These are phyloP conservation scores for Corynorhinus townsendii DNA, from an alignment of 2,113 vertebrate species.

Conservation along the genomic window DNA sequence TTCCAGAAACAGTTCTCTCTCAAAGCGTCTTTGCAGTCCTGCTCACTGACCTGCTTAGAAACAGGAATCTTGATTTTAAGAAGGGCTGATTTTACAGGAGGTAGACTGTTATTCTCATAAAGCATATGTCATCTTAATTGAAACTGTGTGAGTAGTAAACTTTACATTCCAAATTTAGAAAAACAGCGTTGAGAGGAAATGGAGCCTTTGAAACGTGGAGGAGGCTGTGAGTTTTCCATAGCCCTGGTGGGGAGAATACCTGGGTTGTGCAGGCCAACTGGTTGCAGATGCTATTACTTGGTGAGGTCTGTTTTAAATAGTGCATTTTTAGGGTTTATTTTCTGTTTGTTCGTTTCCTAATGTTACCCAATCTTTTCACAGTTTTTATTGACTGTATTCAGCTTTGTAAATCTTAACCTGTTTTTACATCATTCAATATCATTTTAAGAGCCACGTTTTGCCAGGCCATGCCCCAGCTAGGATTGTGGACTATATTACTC, in stretches of 20 bases:
- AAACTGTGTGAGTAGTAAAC: slow-evolving; percentile 10
- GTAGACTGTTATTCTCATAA: slow-evolving; percentile 51
- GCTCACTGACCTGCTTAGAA: background rate
- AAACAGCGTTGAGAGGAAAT: background rate
- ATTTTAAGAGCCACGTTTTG: background rate
- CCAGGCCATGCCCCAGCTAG: background rate
- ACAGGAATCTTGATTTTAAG: slow-evolving; percentile 10
- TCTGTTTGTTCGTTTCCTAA: background rate
- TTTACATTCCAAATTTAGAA: slow-evolving; percentile 57
- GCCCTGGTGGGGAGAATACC: background rate
- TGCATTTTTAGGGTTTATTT: background rate
- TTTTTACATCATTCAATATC: background rate
- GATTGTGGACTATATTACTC: background rate
- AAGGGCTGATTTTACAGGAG: slow-evolving; percentile 19
- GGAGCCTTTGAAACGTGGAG: background rate
- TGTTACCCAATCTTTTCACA: background rate
- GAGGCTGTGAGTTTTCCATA: background rate
- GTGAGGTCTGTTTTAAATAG: background rate
- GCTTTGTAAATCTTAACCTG: background rate
- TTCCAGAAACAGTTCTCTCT: slow-evolving; percentile 53
- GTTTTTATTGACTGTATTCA: background rate
- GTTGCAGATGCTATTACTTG: background rate
- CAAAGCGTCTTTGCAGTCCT: background rate
- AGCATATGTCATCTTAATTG: slow-evolving; percentile 46
- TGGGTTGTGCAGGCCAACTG: background rate